Evolutionary conservation across 2,797 vertebrate genomes (phyloP).

Genomic region (Allobates femoralis): DNA sequence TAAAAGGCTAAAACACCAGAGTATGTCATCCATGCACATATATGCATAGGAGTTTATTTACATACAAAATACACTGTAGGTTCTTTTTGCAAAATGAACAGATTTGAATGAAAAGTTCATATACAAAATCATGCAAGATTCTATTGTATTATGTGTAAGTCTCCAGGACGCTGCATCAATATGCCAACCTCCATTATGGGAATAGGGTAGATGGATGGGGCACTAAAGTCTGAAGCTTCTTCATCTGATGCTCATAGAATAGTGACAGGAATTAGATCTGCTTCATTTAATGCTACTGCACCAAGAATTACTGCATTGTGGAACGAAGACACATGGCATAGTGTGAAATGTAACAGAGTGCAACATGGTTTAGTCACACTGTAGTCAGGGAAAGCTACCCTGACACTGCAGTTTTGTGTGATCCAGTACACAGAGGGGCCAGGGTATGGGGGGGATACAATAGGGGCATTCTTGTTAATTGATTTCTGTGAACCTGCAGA

Average conservation of each 20-base stretch:
- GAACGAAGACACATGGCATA: background rate
- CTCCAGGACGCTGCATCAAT: background rate
- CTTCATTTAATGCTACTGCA: constrained; percentile 17
- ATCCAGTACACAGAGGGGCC: constrained; percentile 15
- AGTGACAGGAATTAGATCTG: background rate
- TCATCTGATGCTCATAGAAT: background rate
- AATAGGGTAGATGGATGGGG: background rate
- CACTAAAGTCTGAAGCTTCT: background rate
- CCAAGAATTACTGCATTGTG: constrained; percentile 21
- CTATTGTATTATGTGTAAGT: background rate
- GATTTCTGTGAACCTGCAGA: constrained; percentile 26
- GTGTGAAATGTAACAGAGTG: background rate
- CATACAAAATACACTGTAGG: background rate
- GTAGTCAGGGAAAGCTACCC: constrained; percentile 17
- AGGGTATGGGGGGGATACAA: constrained; percentile 20
- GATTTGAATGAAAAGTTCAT: background rate
- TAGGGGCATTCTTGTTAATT: constrained; percentile 34
- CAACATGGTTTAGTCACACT: constrained; percentile 4
- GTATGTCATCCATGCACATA: background rate
- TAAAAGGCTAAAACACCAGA: background rate
- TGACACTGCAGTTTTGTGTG: constrained; percentile 51
- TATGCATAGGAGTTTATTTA: background rate
- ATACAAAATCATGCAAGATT: background rate
- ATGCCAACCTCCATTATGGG: background rate
- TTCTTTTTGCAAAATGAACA: background rate